phyloP scores from a whole-genome alignment of 1,140 invertebrate genomes.

The Laupala kohalensis region DNA sequence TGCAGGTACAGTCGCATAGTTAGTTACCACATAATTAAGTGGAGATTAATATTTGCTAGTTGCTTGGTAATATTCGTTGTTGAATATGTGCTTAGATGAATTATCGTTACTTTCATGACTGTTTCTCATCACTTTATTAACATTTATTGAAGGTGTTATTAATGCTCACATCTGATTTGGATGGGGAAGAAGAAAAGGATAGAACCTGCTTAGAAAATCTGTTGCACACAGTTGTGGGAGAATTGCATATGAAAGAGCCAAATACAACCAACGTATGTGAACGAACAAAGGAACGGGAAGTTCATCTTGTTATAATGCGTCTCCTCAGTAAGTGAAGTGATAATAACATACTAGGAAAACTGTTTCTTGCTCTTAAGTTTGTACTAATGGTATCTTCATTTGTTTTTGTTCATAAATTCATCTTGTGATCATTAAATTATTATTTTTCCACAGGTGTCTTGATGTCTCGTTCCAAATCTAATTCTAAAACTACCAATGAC shows the following conservation, averaged over 20 bases:
- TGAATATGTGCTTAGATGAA: too few species aligned
- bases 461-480: slow-evolving; percentile 62
- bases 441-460: slow-evolving; percentile 42
- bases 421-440: too few species aligned
- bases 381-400: neutral
- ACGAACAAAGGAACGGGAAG: slow-evolving; percentile 54
- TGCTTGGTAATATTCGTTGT: neutral
- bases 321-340: slow-evolving; percentile 44
- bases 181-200: slow-evolving; percentile 69
- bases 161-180: slow-evolving; percentile 81
- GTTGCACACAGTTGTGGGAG: slow-evolving; percentile 56
- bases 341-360: neutral
- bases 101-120: too few species aligned
- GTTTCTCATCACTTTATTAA: neutral
- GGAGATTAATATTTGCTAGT: too few species aligned
- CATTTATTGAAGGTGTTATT: slow-evolving; percentile 51
- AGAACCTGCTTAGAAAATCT: slow-evolving; percentile 59
- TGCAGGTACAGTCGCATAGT: slow-evolving; percentile 46
- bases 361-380: neutral
- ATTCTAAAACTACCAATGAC: slow-evolving; percentile 39
- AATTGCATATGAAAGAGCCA: slow-evolving; percentile 58
- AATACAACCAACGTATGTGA: slow-evolving; percentile 38
- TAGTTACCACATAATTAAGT: too few species aligned
- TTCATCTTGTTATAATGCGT: slow-evolving; percentile 78
- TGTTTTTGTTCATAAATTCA: neutral